Conservation (phyloP, 2,113 vertebrate species). For the Osmerus eperlanus region DNA sequence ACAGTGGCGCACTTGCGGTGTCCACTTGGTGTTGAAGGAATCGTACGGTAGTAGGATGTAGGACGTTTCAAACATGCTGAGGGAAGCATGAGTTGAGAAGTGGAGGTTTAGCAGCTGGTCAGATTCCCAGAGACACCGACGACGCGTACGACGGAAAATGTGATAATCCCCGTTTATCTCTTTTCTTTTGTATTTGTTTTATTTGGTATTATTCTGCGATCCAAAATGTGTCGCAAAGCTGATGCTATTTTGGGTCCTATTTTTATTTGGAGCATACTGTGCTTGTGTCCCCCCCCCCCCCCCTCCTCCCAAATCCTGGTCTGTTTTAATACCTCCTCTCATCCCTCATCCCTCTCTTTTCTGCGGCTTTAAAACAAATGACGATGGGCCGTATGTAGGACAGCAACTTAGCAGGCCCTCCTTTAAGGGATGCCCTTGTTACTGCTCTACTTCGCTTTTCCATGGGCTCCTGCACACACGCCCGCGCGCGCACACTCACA, state of each 20-base stretch:
- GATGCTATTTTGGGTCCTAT: conserved; percentile 52
- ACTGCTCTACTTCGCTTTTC: conserved; percentile 60
- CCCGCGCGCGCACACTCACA: conserved; percentile 2
- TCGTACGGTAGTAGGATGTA: too few species aligned
- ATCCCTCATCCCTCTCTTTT: conserved; percentile 46
- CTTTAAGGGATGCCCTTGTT: conserved; percentile 70
- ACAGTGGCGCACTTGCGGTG: too few species aligned
- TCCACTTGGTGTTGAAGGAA: too few species aligned
- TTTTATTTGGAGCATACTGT: conserved; percentile 50
- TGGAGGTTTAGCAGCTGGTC: too few species aligned
- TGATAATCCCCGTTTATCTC: conserved; percentile 1
- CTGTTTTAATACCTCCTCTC: conserved; percentile 50
- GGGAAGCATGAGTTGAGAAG: too few species aligned
- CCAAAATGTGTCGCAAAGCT: conserved; percentile 44
- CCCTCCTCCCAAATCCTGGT: conserved; percentile 44
- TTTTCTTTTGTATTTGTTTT: conserved; percentile 13
- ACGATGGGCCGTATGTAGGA: conserved; percentile 62
- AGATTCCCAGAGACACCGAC: neutral
- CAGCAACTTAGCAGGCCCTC: conserved; percentile 61
- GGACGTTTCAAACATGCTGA: too few species aligned
- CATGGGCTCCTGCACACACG: conserved; percentile 40
- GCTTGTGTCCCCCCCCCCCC: neutral
- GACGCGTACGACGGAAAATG: neutral
- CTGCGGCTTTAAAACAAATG: conserved; percentile 49
- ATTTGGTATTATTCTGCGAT: conserved; percentile 39